These are phyloP conservation scores for Choloepus hoffmanni DNA, from an alignment of 2,113 vertebrate species.

Conservation along the genomic window DNA sequence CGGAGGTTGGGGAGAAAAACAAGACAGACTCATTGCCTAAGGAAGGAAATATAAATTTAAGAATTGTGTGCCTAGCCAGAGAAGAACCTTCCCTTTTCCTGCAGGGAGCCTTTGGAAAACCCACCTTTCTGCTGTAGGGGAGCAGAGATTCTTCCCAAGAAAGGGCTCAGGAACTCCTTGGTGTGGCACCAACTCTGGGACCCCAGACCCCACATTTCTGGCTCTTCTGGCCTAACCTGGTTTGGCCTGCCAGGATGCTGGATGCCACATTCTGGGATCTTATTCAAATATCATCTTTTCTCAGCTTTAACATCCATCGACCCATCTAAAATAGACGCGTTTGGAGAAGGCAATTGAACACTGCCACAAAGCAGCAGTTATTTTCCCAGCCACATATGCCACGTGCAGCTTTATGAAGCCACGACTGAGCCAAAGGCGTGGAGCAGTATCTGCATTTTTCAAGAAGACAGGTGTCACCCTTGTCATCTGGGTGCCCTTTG, in stretches of 20 bases:
- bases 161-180: too few relatives aligned
- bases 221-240: not conserved
- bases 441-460: not conserved
- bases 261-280: not conserved
- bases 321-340: constrained; percentile 47
- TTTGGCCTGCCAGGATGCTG: not conserved
- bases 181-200: too few relatives aligned
- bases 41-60: not conserved
- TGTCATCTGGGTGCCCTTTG: not conserved
- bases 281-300: not conserved
- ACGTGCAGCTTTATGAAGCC: constrained; percentile 25
- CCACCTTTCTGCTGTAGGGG: not conserved
- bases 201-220: not conserved
- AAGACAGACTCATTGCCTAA: not conserved
- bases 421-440: not conserved
- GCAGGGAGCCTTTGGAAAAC: not conserved
- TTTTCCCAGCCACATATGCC: constrained; percentile 52
- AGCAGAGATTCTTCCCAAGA: not conserved
- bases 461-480: constrained; percentile 15
- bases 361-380: not conserved
- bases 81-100: not conserved
- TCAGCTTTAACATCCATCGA: not conserved
- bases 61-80: not conserved
- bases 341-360: constrained; percentile 24
- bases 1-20: not conserved